Evolutionary conservation across 1,140 invertebrate genomes (phyloP).

Genomic region (Heliconius eleuchia): DNA sequence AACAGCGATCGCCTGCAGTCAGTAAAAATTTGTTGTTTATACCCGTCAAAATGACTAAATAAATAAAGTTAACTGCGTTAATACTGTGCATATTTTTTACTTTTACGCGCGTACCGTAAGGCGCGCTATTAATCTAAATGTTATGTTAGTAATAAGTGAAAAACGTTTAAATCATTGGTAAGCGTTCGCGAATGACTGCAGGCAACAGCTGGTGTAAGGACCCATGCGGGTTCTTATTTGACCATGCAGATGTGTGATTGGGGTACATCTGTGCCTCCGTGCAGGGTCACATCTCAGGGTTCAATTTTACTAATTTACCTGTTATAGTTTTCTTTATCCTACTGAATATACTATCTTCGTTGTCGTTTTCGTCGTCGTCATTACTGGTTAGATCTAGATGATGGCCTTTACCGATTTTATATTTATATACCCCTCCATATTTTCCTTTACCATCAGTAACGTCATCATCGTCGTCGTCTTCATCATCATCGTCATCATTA

Average conservation of each 20-base stretch:
- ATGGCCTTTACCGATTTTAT: constrained; percentile 40
- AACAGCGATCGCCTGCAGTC: constrained; percentile 95
- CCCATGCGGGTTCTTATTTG: constrained; percentile 72
- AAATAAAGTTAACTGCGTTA: constrained; percentile 74
- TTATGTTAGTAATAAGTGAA: constrained; percentile 75
- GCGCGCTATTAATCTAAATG: constrained; percentile 73
- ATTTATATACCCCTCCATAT: constrained; percentile 11
- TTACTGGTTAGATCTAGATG: constrained; percentile 81
- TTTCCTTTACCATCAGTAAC: constrained; percentile 49
- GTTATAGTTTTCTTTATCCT: constrained; percentile 78
- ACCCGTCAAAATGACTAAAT: constrained; percentile 67
- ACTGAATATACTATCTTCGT: constrained; percentile 80
- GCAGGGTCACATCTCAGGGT: constrained; percentile 69
- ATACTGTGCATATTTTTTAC: constrained; percentile 72
- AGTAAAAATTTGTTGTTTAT: constrained; percentile 80
- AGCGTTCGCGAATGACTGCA: constrained; percentile 80
- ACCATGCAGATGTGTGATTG: constrained; percentile 79
- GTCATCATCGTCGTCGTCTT: constrained; percentile 68
- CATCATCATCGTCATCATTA: constrained; percentile 70
- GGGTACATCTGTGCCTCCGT: constrained; percentile 68
- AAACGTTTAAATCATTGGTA: constrained; percentile 71
- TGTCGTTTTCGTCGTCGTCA: constrained; percentile 80
- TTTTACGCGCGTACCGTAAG: constrained; percentile 58
- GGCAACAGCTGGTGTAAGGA: constrained; percentile 76
- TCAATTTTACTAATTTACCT: constrained; percentile 78